These are phyloP conservation scores for Pachycephala philippinensis DNA, from an alignment of 2,113 vertebrate genomes.

Conservation along the genomic window DNA sequence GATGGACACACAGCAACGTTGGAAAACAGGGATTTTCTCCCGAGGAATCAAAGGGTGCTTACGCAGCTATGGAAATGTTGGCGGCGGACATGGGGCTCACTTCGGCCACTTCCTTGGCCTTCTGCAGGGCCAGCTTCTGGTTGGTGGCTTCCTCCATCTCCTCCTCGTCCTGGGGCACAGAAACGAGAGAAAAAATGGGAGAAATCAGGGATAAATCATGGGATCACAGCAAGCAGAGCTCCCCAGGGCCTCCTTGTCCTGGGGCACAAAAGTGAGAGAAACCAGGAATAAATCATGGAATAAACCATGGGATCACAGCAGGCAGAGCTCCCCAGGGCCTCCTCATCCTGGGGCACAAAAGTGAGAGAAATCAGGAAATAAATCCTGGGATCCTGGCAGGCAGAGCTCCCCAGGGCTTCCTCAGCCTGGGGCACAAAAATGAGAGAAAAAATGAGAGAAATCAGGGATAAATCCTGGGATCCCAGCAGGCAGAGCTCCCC, in stretches of 20 bases:
- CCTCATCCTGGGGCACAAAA: no score
- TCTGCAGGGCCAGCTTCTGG: constrained; percentile 93
- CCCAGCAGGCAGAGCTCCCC: no score
- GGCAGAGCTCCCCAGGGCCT: no score
- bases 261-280: no score
- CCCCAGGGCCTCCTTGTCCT: neutral
- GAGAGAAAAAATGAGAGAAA: no score
- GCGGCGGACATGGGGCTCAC: constrained; percentile 94
- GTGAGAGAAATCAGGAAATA: no score
- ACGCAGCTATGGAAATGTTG: constrained; percentile 94
- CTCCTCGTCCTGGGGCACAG: constrained; percentile 85
- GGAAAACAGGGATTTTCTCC: neutral
- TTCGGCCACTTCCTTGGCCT: constrained; percentile 95
- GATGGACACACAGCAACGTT: neutral
- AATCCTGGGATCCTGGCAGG: no score
- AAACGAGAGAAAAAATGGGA: neutral
- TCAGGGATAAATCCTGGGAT: no score
- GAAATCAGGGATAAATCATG: neutral
- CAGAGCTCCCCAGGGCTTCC: no score
- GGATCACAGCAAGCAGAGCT: neutral
- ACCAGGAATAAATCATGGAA: no score
- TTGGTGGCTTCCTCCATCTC: constrained; percentile 96
- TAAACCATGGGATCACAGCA: no score
- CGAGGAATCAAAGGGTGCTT: constrained; percentile 62
- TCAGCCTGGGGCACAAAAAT: no score